These are phyloP conservation scores for Ondatra zibethicus DNA, from an alignment of 2,113 vertebrate species.

Conservation along the genomic window DNA sequence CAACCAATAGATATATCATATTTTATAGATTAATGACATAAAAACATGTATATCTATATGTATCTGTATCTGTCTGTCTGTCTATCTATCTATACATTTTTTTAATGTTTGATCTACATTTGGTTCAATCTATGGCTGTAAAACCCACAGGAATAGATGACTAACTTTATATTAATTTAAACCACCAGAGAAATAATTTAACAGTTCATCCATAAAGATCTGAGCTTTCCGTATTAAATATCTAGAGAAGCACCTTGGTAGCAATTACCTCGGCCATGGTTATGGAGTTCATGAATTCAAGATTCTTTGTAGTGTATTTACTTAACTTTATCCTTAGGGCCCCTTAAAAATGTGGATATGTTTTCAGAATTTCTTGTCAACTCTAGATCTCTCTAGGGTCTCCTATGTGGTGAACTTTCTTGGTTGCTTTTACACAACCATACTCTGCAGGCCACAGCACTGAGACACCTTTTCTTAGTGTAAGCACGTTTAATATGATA, in stretches of 20 bases:
- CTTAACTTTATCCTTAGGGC: neutral
- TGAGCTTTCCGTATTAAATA: neutral
- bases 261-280: neutral
- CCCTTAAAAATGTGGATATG: neutral
- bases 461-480: neutral
- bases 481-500: neutral
- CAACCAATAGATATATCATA: neutral
- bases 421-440: neutral
- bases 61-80: no score
- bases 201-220: neutral
- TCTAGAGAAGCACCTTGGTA: neutral
- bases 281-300: neutral
- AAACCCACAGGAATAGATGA: neutral
- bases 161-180: neutral
- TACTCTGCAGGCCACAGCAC: neutral
- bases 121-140: neutral
- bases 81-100: neutral
- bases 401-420: neutral
- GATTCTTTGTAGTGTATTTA: neutral
- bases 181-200: neutral
- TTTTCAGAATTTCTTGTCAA: neutral
- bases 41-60: no score
- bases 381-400: neutral
- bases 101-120: neutral
- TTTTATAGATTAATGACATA: no score